A percentile compares a stretch with the other conserved stretches of the same genome.
These are phyloP conservation scores for Congeria kusceri DNA, from an alignment of 2,888 invertebrate species.

Conservation along the genomic window DNA sequence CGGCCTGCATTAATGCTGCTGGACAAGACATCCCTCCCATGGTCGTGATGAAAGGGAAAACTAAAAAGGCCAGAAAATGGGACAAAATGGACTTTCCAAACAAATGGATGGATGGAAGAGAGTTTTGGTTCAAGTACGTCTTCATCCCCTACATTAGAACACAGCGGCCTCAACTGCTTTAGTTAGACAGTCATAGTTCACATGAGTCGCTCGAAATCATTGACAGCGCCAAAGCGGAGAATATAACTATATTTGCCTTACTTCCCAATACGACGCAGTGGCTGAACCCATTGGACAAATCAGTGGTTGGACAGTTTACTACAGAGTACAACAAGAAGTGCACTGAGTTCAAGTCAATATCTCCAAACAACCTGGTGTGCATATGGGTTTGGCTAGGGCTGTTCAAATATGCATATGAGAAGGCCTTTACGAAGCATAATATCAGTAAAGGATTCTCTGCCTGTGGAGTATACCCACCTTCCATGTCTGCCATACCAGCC, in stretches of 20 bases:
- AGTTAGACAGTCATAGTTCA: conserved; percentile 49
- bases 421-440: conserved; percentile 17
- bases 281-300: conserved; percentile 25
- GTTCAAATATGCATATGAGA: conserved; percentile 26
- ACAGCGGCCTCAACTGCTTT: conserved; percentile 46
- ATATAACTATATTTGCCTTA: conserved; percentile 11
- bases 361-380: conserved; percentile 20
- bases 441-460: conserved; percentile 23
- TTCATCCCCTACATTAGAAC: conserved; percentile 44
- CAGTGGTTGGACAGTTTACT: conserved; percentile 22
- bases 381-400: conserved; percentile 27
- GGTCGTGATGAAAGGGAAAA: conserved; percentile 32
- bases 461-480: conserved; percentile 25
- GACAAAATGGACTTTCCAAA: conserved; percentile 39
- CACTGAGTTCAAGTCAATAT: conserved; percentile 21
- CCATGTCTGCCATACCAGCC: conserved; percentile 4
- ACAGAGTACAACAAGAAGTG: conserved; percentile 25
- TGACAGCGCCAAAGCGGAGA: not conserved
- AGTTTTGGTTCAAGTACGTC: conserved; percentile 25
- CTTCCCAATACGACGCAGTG: conserved; percentile 20
- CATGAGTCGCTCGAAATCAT: conserved; percentile 40
- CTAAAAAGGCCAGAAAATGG: conserved; percentile 4
- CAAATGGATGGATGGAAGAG: conserved; percentile 57
- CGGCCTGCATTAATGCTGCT: conserved; percentile 47
- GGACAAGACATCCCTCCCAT: conserved; percentile 38